Conservation (phyloP, 2,888 invertebrate species). For the Apotomis turbidana region DNA sequence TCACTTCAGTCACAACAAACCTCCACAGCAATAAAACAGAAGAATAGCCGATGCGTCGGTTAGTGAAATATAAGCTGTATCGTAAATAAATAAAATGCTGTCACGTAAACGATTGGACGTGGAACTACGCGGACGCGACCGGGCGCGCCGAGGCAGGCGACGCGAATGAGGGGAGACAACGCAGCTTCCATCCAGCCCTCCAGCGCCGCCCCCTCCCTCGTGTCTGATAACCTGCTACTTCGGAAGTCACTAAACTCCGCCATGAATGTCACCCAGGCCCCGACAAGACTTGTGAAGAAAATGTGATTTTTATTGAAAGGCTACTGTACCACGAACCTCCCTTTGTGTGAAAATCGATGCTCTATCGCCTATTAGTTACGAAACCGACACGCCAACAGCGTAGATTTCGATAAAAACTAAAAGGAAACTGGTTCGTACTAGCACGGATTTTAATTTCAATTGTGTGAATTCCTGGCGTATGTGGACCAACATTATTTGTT, state of each 20-base stretch:
- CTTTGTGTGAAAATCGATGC: slow-evolving; percentile 70
- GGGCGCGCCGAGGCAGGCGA: slow-evolving; percentile 68
- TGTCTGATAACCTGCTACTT: slow-evolving; percentile 83
- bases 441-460: slow-evolving; percentile 5
- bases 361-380: slow-evolving; percentile 64
- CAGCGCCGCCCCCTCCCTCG: slow-evolving; percentile 55
- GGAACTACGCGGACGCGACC: slow-evolving; percentile 61
- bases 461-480: not conserved
- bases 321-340: slow-evolving; percentile 64
- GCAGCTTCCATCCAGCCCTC: slow-evolving; percentile 72
- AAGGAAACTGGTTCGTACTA: not conserved
- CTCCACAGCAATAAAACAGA: slow-evolving; percentile 54
- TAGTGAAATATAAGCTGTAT: slow-evolving; percentile 62
- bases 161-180: slow-evolving; percentile 77
- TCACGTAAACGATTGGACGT: slow-evolving; percentile 48
- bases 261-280: slow-evolving; percentile 77
- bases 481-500: not conserved
- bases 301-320: slow-evolving; percentile 79
- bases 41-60: slow-evolving; percentile 58
- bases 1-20: slow-evolving; percentile 78
- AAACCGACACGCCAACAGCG: slow-evolving; percentile 58
- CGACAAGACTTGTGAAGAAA: slow-evolving; percentile 75
- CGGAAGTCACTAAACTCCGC: slow-evolving; percentile 82
- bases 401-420: slow-evolving; percentile 1
- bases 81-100: slow-evolving; percentile 57